Evolutionary conservation across 2,113 vertebrate species (phyloP).

Genomic region (Panthera leo): DNA sequence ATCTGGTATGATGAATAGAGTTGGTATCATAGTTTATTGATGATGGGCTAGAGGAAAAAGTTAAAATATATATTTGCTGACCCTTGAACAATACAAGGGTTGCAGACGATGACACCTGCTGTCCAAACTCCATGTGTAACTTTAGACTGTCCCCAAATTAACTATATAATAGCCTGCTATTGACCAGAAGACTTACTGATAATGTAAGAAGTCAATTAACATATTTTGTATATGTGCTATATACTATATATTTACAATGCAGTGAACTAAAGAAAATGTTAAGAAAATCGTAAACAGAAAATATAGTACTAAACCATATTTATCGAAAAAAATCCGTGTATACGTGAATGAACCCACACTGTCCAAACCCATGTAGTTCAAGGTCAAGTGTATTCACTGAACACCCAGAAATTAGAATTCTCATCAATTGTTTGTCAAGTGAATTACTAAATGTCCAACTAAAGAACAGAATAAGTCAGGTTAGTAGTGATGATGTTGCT

Average conservation of each 20-base stretch:
- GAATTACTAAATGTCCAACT: background rate
- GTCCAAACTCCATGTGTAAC: background rate
- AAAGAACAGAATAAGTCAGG: background rate
- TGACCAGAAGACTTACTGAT: background rate
- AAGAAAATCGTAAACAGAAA: background rate
- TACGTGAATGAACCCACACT: background rate
- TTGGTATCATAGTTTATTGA: background rate
- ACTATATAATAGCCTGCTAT: background rate
- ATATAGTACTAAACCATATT: background rate
- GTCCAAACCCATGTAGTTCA: background rate
- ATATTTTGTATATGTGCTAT: background rate
- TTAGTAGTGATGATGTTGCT: background rate
- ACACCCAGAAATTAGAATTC: background rate
- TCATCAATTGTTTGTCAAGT: background rate
- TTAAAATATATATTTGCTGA: background rate
- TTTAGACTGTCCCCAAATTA: background rate
- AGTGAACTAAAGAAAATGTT: background rate
- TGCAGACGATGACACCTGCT: background rate
- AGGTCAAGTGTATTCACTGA: background rate
- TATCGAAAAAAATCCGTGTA: background rate
- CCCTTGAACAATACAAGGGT: background rate
- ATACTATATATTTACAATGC: background rate
- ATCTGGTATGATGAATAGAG: background rate
- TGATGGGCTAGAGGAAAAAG: background rate
- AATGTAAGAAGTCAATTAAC: background rate